Evolutionary conservation across 2,113 vertebrate genomes (phyloP), one percentile per base, ranked within the genome.

Genomic region (Periophthalmodon schlosseri): DNA sequence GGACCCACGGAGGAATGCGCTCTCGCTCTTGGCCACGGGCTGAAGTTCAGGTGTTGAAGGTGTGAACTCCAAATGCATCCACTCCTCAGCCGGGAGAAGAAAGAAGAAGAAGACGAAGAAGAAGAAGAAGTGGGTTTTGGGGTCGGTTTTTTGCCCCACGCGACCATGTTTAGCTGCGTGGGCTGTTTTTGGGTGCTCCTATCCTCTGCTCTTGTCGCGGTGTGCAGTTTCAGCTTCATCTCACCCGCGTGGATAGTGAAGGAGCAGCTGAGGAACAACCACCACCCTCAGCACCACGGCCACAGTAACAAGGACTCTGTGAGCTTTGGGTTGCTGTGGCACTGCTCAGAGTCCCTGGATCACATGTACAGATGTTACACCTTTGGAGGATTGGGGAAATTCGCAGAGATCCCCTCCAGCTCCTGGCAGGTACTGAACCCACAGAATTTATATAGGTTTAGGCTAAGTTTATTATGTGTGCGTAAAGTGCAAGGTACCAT

Each of bases 111-210:
- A 52, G 50, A 52, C 3, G 89, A 93, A 92, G 93, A 92, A 93
- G 88, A 89, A 87, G 91, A 91, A 92, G 88, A 89, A 89, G 89
- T 84, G 77, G 89, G 88, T 89, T 85, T 92, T 34, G 91, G 87
- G 79, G 78, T 91, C 82, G 91, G 90, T 84, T 92, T 85, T 68
- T 47, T 81, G 86, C 89, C 93, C 91, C 93, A 83, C 61, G 93
- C 85, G 85, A 95, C 86, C 93, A 96, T 96, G 95, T 94, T 95
- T 89, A 94, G 94, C 92, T 94, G 95, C 60, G 95, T 95, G 90
- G 95, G 95, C 68, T 95, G 95, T 85, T 95, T 96, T 80, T 96
- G 96, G 96, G 94, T 94, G 77, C 95, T 96, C 76, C 92, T 96
- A 64, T 95, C 95, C 81, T 94, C 93, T 77, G 94, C 93, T 79